Conservation (phyloP, 2,797 vertebrate species). For the Enteromius radiatus region DNA sequence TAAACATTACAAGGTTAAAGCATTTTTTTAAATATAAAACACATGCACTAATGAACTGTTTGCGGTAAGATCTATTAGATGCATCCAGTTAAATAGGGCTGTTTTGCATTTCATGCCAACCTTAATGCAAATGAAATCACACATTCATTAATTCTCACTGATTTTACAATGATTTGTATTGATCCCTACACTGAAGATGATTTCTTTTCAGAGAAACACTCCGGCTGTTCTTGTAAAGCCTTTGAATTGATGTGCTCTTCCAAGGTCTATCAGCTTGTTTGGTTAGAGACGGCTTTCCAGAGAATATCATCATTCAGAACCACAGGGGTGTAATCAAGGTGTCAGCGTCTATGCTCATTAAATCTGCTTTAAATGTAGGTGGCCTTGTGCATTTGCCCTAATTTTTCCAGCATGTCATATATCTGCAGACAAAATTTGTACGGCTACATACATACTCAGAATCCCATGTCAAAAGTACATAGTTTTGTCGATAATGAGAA, state of each 20-base stretch:
- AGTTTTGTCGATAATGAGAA: conserved; percentile 12
- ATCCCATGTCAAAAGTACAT: neutral
- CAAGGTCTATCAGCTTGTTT: conserved; percentile 36
- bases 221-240: neutral
- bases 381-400: conserved; percentile 3
- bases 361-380: conserved; percentile 7
- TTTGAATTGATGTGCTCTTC: conserved; percentile 15
- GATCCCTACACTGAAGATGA: neutral
- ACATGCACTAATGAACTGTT: neutral
- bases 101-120: neutral
- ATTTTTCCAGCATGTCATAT: conserved; percentile 18
- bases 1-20: neutral
- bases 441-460: neutral
- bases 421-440: neutral
- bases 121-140: conserved; percentile 9
- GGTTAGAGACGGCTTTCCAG: conserved; percentile 13
- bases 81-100: neutral
- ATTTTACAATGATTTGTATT: conserved; percentile 9
- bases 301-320: conserved; percentile 36
- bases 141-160: neutral
- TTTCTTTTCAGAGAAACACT: neutral
- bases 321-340: conserved; percentile 49
- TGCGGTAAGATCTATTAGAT: neutral
- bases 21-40: neutral
- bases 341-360: conserved; percentile 52